Percentiles rank a stretch among this genome's conserved stretches.
Conservation (phyloP, 2,888 invertebrate species). For the Noctua comes region DNA sequence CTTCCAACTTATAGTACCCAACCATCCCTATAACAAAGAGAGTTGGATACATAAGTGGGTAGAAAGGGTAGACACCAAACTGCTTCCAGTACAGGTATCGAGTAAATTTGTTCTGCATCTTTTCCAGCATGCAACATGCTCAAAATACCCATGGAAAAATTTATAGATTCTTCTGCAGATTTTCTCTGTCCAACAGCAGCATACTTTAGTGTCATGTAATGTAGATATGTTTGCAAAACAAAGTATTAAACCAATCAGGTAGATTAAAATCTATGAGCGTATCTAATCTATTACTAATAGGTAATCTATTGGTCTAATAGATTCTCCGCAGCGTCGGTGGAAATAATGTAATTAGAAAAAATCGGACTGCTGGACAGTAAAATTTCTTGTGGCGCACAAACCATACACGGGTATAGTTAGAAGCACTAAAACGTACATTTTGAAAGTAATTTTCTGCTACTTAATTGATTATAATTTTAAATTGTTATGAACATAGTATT, state of each 20-base stretch:
- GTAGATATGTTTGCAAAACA: constrained; percentile 29
- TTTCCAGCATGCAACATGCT: too few species aligned
- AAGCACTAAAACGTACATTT: neutral
- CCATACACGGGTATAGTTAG: neutral
- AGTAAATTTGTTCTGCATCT: too few species aligned
- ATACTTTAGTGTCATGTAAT: constrained; percentile 32
- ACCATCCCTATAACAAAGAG: too few species aligned
- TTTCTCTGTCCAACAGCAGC: constrained; percentile 22
- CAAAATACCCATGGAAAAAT: constrained; percentile 26
- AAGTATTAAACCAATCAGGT: constrained; percentile 36
- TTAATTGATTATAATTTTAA: too few species aligned
- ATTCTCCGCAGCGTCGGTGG: neutral
- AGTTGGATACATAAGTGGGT: too few species aligned
- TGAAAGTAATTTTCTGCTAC: neutral
- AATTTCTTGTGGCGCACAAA: too few species aligned
- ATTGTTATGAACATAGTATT: neutral
- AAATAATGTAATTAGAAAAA: neutral
- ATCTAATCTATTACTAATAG: neutral
- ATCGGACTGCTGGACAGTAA: too few species aligned
- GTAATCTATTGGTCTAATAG: neutral
- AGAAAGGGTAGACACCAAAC: too few species aligned
- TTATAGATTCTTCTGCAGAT: constrained; percentile 37
- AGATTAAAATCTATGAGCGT: constrained; percentile 8
- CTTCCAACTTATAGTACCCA: too few species aligned
- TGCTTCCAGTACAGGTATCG: too few species aligned